Conservation (phyloP, 2,797 vertebrate species). For the Falco peregrinus region DNA sequence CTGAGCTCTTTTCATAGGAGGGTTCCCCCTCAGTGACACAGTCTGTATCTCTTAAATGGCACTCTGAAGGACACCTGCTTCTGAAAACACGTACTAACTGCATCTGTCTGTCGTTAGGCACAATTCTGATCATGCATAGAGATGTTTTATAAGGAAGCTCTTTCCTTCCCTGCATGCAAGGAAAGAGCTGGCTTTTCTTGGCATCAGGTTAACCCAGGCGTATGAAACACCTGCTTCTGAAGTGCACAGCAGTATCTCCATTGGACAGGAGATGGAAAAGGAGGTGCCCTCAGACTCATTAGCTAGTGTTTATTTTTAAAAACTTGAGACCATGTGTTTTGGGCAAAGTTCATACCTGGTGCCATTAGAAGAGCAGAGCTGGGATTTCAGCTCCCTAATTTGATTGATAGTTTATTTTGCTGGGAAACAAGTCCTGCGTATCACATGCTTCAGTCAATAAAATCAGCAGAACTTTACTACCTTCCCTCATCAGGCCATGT, state of each 20-base stretch:
- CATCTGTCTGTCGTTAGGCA: neutral
- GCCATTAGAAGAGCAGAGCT: neutral
- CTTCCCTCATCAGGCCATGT: neutral
- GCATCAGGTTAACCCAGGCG: neutral
- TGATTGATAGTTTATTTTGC: neutral
- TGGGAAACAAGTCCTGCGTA: neutral
- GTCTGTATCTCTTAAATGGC: neutral
- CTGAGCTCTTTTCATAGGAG: neutral
- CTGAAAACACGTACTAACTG: rapidly evolving
- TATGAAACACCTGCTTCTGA: neutral
- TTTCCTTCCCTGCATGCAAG: neutral
- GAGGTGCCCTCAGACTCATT: neutral
- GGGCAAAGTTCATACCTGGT: neutral
- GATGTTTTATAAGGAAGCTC: neutral
- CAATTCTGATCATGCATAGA: neutral
- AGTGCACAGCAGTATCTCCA: neutral
- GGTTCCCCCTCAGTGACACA: rapidly evolving
- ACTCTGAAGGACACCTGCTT: neutral
- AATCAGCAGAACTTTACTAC: neutral
- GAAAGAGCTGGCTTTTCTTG: neutral
- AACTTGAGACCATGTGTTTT: neutral
- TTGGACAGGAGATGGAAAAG: neutral
- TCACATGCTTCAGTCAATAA: neutral
- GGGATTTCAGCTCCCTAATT: neutral
- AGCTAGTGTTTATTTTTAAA: neutral